Evolutionary conservation across 1,140 invertebrate genomes (phyloP), one percentile per base, ranked within the genome.

Genomic region (Camponotus vicinus): DNA sequence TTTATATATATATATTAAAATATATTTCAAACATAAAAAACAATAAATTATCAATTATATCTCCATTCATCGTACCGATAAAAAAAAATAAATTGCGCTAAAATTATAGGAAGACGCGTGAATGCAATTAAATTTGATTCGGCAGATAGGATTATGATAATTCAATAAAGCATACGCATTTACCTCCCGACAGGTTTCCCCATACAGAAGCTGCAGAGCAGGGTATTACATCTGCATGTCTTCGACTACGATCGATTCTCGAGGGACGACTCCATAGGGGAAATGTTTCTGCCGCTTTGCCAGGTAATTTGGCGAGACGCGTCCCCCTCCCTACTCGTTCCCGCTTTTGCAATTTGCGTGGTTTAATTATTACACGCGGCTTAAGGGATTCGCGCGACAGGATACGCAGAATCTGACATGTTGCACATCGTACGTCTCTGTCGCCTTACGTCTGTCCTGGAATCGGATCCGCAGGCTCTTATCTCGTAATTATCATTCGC

Each of bases 181-280:
- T 82, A 32, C 70, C 21, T 61, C 75, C 83, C 80, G 42, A 86
- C 93, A 97, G 97, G 98, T 89, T 99, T 98, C 93, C 98, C 98
- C 0, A 98, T 99, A 91, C 98, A 98, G 94, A 98, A 99, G 94
- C 95, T 99, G 78, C 98, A 99, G 94, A 98, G 97, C 89, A 96
- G 98, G 93, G 98, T 99, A 52, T 95, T 99, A 42, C 98, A 99
- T 94, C 96, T 99, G 59, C 98, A 99, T 94, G 98, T 99, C 9
- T 99, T 99, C 95, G 98, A 99, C 94, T 99, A 99, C 95, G 98
- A 99, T 95, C 96, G 98, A 90, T 99, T 99, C 95, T 99, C 98
- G 27, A 96, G 98, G 90, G 98, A 99, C 93, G 98, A 99, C 94
- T 99, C 98, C 21, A 99, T 99, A 93, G 98, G 98, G n/a, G 98